phyloP scores from a whole-genome alignment of 2,888 invertebrate species.

The Linyphia triangularis region DNA sequence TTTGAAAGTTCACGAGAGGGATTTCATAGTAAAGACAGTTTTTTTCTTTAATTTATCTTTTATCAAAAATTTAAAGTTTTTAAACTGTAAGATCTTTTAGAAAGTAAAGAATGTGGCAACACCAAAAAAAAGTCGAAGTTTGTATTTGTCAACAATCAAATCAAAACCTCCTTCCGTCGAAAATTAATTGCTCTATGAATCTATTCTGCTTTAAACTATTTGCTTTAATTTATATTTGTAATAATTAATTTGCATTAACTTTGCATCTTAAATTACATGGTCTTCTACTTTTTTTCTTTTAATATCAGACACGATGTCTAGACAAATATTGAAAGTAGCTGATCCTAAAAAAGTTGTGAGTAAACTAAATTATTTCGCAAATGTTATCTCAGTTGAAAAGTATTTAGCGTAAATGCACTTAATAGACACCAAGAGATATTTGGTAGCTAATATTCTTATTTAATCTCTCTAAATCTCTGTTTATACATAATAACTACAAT shows the following conservation, averaged over 20 bases:
- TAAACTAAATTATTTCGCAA: too few species aligned
- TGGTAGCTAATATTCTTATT: too few species aligned
- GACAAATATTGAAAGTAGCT: constrained; percentile 84
- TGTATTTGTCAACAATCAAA: constrained; percentile 28
- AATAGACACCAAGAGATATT: too few species aligned
- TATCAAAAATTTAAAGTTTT: too few species aligned
- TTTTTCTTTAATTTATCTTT: too few species aligned
- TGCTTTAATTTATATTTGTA: background rate
- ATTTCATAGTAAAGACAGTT: too few species aligned
- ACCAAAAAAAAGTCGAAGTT: background rate
- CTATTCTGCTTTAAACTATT: background rate
- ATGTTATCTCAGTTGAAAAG: too few species aligned
- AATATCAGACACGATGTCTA: constrained; percentile 83
- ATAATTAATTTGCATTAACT: too few species aligned
- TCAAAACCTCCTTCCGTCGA: background rate
- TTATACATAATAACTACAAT: too few species aligned
- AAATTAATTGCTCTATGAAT: background rate
- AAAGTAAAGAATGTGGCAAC: background rate
- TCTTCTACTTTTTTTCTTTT: background rate
- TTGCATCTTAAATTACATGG: background rate
- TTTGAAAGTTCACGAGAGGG: background rate
- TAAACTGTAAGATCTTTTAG: background rate
- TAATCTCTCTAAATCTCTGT: too few species aligned
- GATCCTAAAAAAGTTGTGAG: constrained; percentile 90
- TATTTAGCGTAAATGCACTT: too few species aligned